These are phyloP conservation scores for Drusus annulatus DNA, from an alignment of 1,140 invertebrate species.

Conservation along the genomic window DNA sequence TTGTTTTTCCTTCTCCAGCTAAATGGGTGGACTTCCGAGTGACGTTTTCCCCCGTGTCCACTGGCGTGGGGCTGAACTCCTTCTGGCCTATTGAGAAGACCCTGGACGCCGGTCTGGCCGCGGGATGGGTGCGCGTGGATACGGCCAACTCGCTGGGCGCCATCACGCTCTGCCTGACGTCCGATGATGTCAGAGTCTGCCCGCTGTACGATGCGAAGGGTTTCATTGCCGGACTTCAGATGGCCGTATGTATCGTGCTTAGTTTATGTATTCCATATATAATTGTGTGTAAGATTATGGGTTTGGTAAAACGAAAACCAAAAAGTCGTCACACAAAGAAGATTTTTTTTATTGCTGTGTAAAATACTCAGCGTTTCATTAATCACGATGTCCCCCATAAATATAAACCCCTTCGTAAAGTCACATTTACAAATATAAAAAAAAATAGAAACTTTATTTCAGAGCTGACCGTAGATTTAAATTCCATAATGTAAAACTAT, in stretches of 20 bases:
- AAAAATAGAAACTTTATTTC: no score
- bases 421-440: no score
- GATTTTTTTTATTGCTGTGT: no score
- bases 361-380: no score
- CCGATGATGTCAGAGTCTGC: constrained; percentile 56
- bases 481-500: no score
- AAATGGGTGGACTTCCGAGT: constrained; percentile 53
- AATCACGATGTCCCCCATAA: no score
- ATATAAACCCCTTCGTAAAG: no score
- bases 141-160: constrained; percentile 15
- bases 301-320: no score
- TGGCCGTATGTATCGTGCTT: constrained; percentile 36
- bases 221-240: constrained; percentile 58
- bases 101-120: constrained; percentile 8
- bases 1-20: constrained; percentile 34
- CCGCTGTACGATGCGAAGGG: constrained; percentile 60
- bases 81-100: constrained; percentile 47
- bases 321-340: no score
- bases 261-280: no score
- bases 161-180: constrained; percentile 35
- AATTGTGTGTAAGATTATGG: no score
- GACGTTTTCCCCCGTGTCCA: constrained; percentile 42
- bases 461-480: no score
- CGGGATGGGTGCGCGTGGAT: constrained; percentile 35
- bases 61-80: constrained; percentile 30